phyloP scores from a whole-genome alignment of 2,797 vertebrate species.

The Hydrolagus colliei region DNA sequence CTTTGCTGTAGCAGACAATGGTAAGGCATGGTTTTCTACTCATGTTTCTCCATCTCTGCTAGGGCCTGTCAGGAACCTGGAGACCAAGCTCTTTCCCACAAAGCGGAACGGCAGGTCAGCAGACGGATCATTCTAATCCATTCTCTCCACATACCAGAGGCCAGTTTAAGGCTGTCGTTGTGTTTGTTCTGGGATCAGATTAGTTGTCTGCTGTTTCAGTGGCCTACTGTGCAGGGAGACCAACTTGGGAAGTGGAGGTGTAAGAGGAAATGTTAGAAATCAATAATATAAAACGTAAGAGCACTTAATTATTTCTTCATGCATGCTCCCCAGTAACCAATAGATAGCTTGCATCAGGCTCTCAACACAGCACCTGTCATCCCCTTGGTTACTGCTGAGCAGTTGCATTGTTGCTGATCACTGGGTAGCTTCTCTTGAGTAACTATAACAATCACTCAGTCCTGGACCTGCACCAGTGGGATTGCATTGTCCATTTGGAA shows the following conservation, averaged over 20 bases:
- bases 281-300: background rate
- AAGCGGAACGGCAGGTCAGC: background rate
- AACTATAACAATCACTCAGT: background rate
- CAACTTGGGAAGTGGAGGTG: background rate
- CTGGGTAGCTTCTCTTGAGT: background rate
- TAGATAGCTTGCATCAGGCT: too few species aligned
- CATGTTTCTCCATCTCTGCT: too few species aligned
- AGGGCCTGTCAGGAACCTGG: too few species aligned
- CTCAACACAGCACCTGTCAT: too few species aligned
- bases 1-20: too few species aligned
- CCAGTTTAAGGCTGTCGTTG: background rate
- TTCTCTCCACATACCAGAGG: background rate
- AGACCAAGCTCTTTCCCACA: too few species aligned
- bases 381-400: background rate
- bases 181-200: background rate
- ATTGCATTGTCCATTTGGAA: background rate
- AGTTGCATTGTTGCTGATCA: background rate
- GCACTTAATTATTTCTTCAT: too few species aligned
- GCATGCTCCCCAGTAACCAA: too few species aligned
- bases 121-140: background rate
- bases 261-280: background rate
- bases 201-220: background rate
- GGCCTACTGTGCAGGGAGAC: background rate
- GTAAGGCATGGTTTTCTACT: too few species aligned
- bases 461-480: background rate